Conservation (phyloP, 2,888 invertebrate genomes). For the Drosophila cracens region DNA sequence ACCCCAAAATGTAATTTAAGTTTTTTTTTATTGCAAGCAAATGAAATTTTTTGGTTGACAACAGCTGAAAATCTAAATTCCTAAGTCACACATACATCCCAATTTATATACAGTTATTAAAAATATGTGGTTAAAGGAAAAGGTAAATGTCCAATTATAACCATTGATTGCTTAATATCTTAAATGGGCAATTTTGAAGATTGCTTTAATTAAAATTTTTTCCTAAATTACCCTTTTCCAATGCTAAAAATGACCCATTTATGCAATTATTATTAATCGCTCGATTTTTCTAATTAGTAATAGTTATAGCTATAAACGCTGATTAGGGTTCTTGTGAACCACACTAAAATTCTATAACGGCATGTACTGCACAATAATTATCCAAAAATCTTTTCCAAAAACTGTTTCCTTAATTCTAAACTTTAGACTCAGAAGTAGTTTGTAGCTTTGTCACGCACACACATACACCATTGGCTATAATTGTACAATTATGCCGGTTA, state of each 20-base stretch:
- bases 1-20: not conserved
- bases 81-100: not conserved
- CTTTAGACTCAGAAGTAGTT: slow-evolving; percentile 17
- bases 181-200: not conserved
- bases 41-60: not conserved
- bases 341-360: slow-evolving; percentile 14
- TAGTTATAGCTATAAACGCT: not conserved
- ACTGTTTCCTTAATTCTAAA: slow-evolving; percentile 36
- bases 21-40: not conserved
- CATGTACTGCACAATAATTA: slow-evolving; percentile 45
- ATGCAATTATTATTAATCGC: not conserved
- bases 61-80: not conserved
- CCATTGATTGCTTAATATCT: not conserved
- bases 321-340: not conserved
- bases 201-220: not conserved
- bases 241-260: not conserved
- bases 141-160: not conserved
- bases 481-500: slow-evolving; percentile 80
- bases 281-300: not conserved
- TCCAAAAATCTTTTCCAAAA: slow-evolving; percentile 52
- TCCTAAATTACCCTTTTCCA: not conserved
- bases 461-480: slow-evolving; percentile 59
- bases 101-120: not conserved
- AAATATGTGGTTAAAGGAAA: too few relatives aligned
- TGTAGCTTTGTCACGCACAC: slow-evolving; percentile 39